Base-by-base conservation (phyloP, 2,888 invertebrate genomes). In the Caenorhabditis auriculariae region DNA sequence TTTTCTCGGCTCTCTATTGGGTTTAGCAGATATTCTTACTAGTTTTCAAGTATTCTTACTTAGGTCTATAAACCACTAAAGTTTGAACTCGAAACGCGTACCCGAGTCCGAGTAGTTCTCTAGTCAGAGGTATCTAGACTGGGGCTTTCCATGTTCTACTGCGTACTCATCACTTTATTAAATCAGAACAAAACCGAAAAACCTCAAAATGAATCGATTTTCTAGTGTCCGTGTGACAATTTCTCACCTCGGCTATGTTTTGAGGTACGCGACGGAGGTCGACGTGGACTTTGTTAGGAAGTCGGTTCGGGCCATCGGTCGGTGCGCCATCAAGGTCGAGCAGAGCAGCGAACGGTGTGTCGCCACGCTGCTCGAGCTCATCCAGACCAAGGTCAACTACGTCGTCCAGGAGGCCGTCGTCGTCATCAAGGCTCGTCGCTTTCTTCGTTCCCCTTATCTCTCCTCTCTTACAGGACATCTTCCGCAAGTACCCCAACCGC, bases 341-440 rank as follows among this genome's bases (percentile, higher is more conserved):
- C 93, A 92, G 7, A 95, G 95, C 2, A 96, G 98, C 0, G 98
- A 99, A 83, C 88, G 94, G 43, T 99, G 98, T 83, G 98, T 98
- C 0, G 92, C 94, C 4, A 99, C 98, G 0, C 86, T 98, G 7
- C 85, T 99, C 23, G 98, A 98, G 83, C 87, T 98, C 53, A 98
- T 99, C 81, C 96, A 98, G 84, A 99, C 98, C 0, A 99, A 99
- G 86, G 96, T 89, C 72, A 99, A 99, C 86, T 98, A 99, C 82
- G 98, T 98, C 17, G 98, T 98, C 0, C 98, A 99, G 83, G 98
- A 99, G 83, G 98, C 98, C 0, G 95, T 98, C 66, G 98, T 98
- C 12, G 98, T 98, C 23, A 98, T 98, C 81, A 98, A 99, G 85
- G 83, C 17, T 41, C n/a, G 17, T 41, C 19, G 7, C 41, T 17